Percentiles rank a stretch among this genome's conserved stretches.
These are phyloP conservation scores for Drosophila santomea DNA, from an alignment of 1,140 invertebrate genomes.

Conservation along the genomic window DNA sequence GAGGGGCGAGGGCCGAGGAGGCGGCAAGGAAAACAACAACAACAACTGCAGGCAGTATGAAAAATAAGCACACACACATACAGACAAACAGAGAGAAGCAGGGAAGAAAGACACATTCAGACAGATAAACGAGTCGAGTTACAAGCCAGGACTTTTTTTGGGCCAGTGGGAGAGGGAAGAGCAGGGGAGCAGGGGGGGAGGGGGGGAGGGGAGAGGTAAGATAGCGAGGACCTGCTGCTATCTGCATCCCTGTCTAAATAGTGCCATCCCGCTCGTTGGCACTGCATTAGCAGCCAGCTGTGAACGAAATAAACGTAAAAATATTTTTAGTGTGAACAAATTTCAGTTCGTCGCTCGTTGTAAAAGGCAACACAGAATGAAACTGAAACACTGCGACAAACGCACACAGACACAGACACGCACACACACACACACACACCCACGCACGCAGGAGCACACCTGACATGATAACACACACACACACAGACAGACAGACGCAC, in stretches of 20 bases:
- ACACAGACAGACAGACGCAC: slow-evolving; percentile 13
- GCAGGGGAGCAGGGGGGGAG: not conserved
- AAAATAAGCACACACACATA: not conserved
- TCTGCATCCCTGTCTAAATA: slow-evolving; percentile 10
- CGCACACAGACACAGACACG: slow-evolving; percentile 19
- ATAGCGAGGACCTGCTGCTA: slow-evolving; percentile 4
- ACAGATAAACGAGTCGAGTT: slow-evolving; percentile 78
- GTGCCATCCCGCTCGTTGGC: slow-evolving; percentile 51
- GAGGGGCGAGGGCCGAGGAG: not conserved
- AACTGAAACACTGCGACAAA: slow-evolving; percentile 65
- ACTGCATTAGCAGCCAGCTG: slow-evolving; percentile 79
- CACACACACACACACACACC: slow-evolving; percentile 30
- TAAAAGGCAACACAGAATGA: slow-evolving; percentile 54
- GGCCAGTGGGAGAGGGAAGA: not conserved
- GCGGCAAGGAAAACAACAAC: slow-evolving; percentile 27
- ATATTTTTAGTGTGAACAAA: slow-evolving; percentile 79
- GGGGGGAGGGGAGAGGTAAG: not conserved
- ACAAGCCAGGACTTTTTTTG: slow-evolving; percentile 43
- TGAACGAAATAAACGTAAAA: slow-evolving; percentile 80
- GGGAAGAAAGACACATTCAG: slow-evolving; percentile 53
- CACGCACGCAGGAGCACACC: slow-evolving; percentile 23
- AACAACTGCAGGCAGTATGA: slow-evolving; percentile 11
- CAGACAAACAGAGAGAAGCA: not conserved
- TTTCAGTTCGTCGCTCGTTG: slow-evolving; percentile 43
- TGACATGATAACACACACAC: slow-evolving; percentile 48